These are phyloP conservation scores for Scaptomyza caliginosa DNA, from an alignment of 2,888 invertebrate genomes.

Conservation along the genomic window DNA sequence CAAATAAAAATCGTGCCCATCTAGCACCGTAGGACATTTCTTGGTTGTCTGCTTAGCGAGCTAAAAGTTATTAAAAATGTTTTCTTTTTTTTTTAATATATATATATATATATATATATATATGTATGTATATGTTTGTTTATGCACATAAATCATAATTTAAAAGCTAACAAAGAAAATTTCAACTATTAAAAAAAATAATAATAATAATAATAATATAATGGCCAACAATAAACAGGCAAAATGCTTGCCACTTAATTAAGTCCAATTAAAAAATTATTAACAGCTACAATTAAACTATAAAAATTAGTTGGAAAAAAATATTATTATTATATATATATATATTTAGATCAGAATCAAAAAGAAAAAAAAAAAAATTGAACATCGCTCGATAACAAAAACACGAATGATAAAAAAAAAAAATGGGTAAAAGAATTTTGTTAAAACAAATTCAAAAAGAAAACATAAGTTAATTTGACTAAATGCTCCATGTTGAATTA, in stretches of 20 bases:
- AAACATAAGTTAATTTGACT: constrained; percentile 42
- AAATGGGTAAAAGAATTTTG: constrained; percentile 1
- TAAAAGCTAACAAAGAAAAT: constrained; percentile 55
- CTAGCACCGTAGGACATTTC: constrained; percentile 43
- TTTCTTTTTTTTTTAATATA: constrained; percentile 13
- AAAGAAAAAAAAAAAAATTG: constrained; percentile 19
- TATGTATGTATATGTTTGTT: not conserved
- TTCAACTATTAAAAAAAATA: constrained; percentile 42
- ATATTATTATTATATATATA: constrained; percentile 14
- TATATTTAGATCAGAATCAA: constrained; percentile 7
- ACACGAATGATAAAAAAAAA: constrained; percentile 12
- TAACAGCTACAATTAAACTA: constrained; percentile 36
- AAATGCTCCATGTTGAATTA: constrained; percentile 60
- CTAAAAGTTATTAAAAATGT: constrained; percentile 28
- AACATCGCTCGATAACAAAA: constrained; percentile 35
- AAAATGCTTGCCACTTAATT: constrained; percentile 30
- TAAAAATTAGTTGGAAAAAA: constrained; percentile 25
- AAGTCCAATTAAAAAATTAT: constrained; percentile 47
- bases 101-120: too few species aligned
- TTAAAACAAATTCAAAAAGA: not conserved
- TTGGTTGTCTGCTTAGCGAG: constrained; percentile 23
- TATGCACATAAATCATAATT: constrained; percentile 20
- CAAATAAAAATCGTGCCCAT: constrained; percentile 41
- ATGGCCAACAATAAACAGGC: constrained; percentile 64
- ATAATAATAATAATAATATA: constrained; percentile 8